phyloP scores from a whole-genome alignment of 1,140 invertebrate species.

The Drosophila ironensis region DNA sequence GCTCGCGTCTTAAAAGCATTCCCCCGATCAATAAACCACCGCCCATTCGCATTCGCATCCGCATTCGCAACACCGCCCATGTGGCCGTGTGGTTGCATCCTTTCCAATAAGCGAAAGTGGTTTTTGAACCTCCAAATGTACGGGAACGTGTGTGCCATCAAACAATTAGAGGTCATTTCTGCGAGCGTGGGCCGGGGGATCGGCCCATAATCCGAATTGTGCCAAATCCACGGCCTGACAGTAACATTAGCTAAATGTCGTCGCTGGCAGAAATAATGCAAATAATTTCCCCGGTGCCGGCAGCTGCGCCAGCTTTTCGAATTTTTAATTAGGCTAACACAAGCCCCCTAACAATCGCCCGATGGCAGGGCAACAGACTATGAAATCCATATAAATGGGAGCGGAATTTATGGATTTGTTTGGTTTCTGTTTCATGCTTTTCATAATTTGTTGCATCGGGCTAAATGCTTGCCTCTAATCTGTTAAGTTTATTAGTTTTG shows the following conservation, averaged over 20 bases:
- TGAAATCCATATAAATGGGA: constrained; percentile 5
- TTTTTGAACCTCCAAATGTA: constrained; percentile 24
- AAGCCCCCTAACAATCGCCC: background rate
- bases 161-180: constrained; percentile 70
- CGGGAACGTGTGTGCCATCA: constrained; percentile 22
- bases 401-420: background rate
- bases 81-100: constrained; percentile 11
- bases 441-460: too few relatives aligned
- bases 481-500: too few relatives aligned
- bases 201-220: constrained; percentile 31
- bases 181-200: background rate
- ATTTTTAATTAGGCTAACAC: constrained; percentile 72
- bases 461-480: too few relatives aligned
- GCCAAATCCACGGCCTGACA: constrained; percentile 37
- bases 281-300: constrained; percentile 25
- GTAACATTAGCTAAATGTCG: constrained; percentile 38
- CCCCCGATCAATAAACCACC: constrained; percentile 72
- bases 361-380: constrained; percentile 3
- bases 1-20: constrained; percentile 71
- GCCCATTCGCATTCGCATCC: too few relatives aligned
- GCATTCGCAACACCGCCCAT: too few relatives aligned
- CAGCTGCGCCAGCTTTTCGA: constrained; percentile 15
- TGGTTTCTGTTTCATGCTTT: too few relatives aligned
- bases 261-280: constrained; percentile 33
- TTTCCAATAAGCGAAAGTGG: constrained; percentile 81